Evolutionary conservation across 1,140 invertebrate genomes (phyloP).

Genomic region (Drosophila seguyi): DNA sequence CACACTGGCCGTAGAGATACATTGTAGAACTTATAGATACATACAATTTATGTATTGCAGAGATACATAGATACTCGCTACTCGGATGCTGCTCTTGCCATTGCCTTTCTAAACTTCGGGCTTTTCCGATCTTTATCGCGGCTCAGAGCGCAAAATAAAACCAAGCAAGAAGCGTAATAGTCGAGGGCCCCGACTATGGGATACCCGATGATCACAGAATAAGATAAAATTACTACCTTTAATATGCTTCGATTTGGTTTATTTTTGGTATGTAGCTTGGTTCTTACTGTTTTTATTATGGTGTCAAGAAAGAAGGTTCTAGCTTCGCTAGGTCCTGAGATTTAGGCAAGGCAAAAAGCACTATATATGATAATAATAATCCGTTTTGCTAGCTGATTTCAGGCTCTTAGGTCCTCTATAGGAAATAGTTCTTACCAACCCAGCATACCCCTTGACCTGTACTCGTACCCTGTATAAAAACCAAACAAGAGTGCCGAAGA

Average conservation of each 20-base stretch:
- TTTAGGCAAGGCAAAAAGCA: neutral
- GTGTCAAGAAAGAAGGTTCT: too few species aligned
- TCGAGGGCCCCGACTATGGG: neutral
- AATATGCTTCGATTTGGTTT: neutral
- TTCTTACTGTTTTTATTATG: neutral
- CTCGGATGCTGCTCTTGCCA: slow-evolving; percentile 50
- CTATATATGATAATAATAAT: too few species aligned
- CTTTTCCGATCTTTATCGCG: slow-evolving; percentile 79
- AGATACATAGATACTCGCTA: slow-evolving; percentile 48
- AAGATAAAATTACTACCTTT: neutral
- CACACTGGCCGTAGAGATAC: slow-evolving; percentile 38
- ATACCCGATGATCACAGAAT: neutral
- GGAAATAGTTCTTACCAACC: neutral
- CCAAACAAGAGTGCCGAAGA: slow-evolving; percentile 22
- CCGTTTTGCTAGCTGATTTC: too few species aligned
- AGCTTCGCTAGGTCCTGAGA: neutral
- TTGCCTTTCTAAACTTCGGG: slow-evolving; percentile 79
- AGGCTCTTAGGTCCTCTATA: too few species aligned
- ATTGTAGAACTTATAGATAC: slow-evolving; percentile 68
- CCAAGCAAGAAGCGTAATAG: neutral
- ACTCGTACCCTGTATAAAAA: slow-evolving; percentile 4
- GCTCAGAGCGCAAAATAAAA: slow-evolving; percentile 32
- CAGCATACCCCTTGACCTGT: slow-evolving; percentile 14
- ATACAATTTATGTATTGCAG: slow-evolving; percentile 48
- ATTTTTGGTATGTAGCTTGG: neutral